These are phyloP conservation scores for Caprella mutica DNA, from an alignment of 2,888 invertebrate genomes.

Conservation along the genomic window DNA sequence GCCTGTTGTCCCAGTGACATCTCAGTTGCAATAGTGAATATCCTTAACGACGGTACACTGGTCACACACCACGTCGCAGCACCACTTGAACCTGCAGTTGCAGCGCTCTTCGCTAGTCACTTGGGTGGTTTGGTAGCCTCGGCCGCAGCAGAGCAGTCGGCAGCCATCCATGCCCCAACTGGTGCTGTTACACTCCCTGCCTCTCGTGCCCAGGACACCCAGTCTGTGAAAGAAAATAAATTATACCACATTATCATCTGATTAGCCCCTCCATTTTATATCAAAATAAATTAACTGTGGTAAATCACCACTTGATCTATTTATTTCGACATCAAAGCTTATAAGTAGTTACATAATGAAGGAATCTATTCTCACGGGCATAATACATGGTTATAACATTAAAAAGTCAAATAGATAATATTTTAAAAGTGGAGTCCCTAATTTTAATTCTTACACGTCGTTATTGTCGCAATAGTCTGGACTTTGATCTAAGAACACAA, in stretches of 20 bases:
- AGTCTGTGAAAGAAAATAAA: slow-evolving; percentile 46
- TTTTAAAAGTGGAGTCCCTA: too few species aligned
- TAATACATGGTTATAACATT: too few species aligned
- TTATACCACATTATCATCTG: too few species aligned
- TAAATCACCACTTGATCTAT: too few species aligned
- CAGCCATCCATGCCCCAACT: slow-evolving; percentile 78
- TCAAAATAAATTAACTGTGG: too few species aligned
- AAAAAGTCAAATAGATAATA: too few species aligned
- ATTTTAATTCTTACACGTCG: slow-evolving; percentile 53
- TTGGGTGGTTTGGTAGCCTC: slow-evolving; percentile 74
- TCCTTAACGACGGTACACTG: slow-evolving; percentile 65
- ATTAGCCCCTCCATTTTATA: too few species aligned
- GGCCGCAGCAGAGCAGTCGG: slow-evolving; percentile 71
- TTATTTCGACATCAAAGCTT: too few species aligned
- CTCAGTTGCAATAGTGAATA: slow-evolving; percentile 76
- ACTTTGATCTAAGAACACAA: slow-evolving; percentile 78
- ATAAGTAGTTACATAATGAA: too few species aligned
- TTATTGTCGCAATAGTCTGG: slow-evolving; percentile 84
- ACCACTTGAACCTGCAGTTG: slow-evolving; percentile 81
- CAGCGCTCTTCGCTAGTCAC: slow-evolving; percentile 75
- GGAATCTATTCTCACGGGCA: too few species aligned
- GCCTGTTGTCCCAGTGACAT: too few species aligned
- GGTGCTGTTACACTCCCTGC: slow-evolving; percentile 69
- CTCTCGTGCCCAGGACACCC: slow-evolving; percentile 69
- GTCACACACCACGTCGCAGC: slow-evolving; percentile 76